These are phyloP conservation scores for Mus pahari DNA, from an alignment of 2,113 vertebrate genomes.

Conservation along the genomic window DNA sequence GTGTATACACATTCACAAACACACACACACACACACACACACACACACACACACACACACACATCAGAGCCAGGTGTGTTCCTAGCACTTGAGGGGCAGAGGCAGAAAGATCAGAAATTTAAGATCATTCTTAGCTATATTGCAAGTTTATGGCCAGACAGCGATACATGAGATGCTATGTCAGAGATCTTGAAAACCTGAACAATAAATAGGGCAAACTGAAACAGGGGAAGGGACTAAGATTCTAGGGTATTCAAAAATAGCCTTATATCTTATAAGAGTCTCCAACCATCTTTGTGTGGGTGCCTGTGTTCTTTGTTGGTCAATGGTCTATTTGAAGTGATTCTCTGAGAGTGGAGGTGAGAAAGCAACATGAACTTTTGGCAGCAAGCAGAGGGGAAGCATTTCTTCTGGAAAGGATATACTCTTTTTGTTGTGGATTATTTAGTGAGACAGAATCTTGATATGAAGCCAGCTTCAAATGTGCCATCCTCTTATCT, in stretches of 20 bases:
- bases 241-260: neutral
- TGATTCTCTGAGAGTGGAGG: neutral
- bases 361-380: neutral
- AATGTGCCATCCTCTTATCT: neutral
- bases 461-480: neutral
- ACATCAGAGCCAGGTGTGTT: neutral
- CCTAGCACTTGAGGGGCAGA: neutral
- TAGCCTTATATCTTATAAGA: too few species aligned
- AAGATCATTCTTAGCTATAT: neutral
- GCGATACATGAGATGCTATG: neutral
- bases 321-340: neutral
- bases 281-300: neutral
- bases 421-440: neutral
- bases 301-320: neutral
- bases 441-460: neutral
- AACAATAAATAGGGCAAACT: neutral
- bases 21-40: neutral
- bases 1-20: neutral
- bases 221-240: neutral
- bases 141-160: neutral
- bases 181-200: neutral
- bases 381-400: conserved; percentile 15
- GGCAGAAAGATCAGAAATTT: neutral
- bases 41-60: neutral
- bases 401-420: conserved; percentile 43